Percentiles rank a stretch among this genome's conserved stretches.
Conservation (phyloP, 2,888 invertebrate genomes). For the Acleris emargana region DNA sequence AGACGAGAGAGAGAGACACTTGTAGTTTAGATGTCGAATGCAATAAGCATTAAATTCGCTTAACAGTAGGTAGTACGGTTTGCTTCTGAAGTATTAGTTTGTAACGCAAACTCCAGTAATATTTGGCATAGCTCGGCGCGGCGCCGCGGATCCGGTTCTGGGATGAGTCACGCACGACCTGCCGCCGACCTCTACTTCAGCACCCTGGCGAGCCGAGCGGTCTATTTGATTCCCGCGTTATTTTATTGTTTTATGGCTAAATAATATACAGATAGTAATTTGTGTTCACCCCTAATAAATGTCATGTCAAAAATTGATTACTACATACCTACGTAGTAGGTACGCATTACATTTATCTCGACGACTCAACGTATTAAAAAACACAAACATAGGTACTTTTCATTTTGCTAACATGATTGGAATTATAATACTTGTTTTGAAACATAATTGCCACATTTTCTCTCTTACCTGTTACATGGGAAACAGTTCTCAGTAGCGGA, state of each 20-base stretch:
- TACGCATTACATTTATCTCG: no score
- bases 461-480: slow-evolving; percentile 17
- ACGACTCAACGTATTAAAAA: no score
- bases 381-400: background rate
- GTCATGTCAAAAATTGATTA: background rate
- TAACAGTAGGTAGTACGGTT: background rate
- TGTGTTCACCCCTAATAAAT: background rate
- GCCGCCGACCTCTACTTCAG: slow-evolving; percentile 60
- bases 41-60: no score
- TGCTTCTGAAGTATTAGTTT: slow-evolving; percentile 5
- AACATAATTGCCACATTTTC: slow-evolving; percentile 23
- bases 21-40: no score
- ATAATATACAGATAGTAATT: background rate
- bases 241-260: slow-evolving; percentile 15
- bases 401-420: background rate
- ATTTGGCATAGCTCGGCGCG: slow-evolving; percentile 36
- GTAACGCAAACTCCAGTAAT: slow-evolving; percentile 38
- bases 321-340: background rate
- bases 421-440: slow-evolving; percentile 13
- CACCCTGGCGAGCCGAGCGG: slow-evolving; percentile 45
- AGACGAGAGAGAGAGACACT: no score
- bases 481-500: slow-evolving; percentile 21
- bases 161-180: slow-evolving; percentile 72
- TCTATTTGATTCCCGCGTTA: slow-evolving; percentile 45
- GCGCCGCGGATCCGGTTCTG: slow-evolving; percentile 67